These are phyloP conservation scores for Microchrysa polita DNA, from an alignment of 2,888 invertebrate species.

Conservation along the genomic window DNA sequence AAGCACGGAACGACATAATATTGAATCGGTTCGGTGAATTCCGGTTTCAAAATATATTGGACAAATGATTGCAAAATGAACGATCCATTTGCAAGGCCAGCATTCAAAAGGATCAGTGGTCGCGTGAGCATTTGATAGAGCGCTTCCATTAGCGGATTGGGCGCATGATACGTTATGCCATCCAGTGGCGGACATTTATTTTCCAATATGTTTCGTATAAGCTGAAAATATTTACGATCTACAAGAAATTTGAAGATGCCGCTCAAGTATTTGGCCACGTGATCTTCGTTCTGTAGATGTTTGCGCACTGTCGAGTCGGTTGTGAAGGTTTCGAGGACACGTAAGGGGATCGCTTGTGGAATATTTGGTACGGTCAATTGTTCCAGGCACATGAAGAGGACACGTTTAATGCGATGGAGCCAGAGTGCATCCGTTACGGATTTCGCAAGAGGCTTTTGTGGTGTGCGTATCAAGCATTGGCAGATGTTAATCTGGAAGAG, in stretches of 20 bases:
- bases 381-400: conserved; percentile 61
- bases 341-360: conserved; percentile 74
- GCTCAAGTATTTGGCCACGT: conserved; percentile 59
- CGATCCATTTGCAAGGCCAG: conserved; percentile 51
- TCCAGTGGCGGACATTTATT: conserved; percentile 74
- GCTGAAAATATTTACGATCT: conserved; percentile 72
- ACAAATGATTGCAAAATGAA: conserved; percentile 66
- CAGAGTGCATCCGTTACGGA: conserved; percentile 58
- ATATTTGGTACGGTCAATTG: conserved; percentile 59
- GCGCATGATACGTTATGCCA: conserved; percentile 74
- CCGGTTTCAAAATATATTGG: conserved; percentile 72
- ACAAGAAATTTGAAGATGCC: conserved; percentile 61
- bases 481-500: conserved; percentile 61
- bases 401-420: conserved; percentile 61
- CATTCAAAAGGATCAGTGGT: conserved; percentile 72
- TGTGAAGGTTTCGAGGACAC: conserved; percentile 82
- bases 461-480: conserved; percentile 61
- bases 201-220: conserved; percentile 76
- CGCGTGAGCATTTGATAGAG: conserved; percentile 79
- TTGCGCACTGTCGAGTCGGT: conserved; percentile 65
- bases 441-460: conserved; percentile 59
- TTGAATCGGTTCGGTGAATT: conserved; percentile 74
- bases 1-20: conserved; percentile 77
- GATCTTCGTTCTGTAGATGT: conserved; percentile 59
- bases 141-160: conserved; percentile 77